Percentiles rank a stretch among this genome's conserved stretches.
Evolutionary conservation across 2,797 vertebrate species (phyloP).

Genomic region (Mus minutoides): DNA sequence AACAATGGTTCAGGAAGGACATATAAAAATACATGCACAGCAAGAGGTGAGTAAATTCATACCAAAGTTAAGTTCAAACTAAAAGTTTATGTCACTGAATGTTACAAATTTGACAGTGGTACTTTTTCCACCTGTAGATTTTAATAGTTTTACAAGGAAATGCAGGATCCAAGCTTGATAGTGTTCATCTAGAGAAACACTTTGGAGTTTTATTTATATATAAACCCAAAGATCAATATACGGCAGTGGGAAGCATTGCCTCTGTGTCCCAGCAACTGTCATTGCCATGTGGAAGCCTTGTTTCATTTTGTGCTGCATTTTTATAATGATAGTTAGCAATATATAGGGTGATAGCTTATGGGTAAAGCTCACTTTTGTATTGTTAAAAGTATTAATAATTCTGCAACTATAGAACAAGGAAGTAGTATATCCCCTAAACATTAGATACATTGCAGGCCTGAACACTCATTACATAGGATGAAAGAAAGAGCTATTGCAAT

Average conservation of each 20-base stretch:
- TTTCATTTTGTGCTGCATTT: not conserved
- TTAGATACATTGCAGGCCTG: not conserved
- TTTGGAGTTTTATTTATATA: not conserved
- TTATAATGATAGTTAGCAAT: not conserved
- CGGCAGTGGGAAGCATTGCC: not conserved
- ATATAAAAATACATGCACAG: not conserved
- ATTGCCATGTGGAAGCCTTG: not conserved
- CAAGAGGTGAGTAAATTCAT: not conserved
- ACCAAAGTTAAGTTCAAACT: conserved; percentile 3
- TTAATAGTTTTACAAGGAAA: not conserved
- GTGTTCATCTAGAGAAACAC: not conserved
- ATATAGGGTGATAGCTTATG: not conserved
- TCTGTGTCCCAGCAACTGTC: rapidly evolving
- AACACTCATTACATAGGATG: not conserved
- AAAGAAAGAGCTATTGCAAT: not conserved
- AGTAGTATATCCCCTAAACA: not conserved
- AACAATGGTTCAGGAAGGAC: not conserved
- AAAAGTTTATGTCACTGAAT: not conserved
- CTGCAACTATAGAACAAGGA: not conserved
- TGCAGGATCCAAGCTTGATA: not conserved
- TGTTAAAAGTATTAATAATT: conserved; percentile 17
- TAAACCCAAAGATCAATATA: not conserved
- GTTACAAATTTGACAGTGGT: not conserved
- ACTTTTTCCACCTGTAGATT: not conserved
- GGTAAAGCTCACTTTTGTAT: not conserved